These are phyloP conservation scores for Drosophila conformis DNA, from an alignment of 2,888 invertebrate species.

Conservation along the genomic window DNA sequence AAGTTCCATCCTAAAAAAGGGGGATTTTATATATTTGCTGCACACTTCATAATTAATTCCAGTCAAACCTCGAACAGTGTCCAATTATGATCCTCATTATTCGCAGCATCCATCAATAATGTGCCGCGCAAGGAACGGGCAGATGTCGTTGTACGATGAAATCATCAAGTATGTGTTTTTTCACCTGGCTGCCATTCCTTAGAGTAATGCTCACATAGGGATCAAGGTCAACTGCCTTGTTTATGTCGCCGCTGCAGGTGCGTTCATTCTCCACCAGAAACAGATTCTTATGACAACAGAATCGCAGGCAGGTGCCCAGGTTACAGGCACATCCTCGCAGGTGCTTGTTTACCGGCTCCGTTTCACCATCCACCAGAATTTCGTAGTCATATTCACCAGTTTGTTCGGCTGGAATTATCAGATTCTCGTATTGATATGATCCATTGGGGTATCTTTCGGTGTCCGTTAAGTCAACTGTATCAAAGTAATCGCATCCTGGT, in stretches of 20 bases:
- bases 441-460: conserved; percentile 50
- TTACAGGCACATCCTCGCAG: conserved; percentile 74
- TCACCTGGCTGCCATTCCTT: conserved; percentile 7
- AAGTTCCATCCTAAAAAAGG: conserved; percentile 33
- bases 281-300: conserved; percentile 62
- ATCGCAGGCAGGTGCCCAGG: conserved; percentile 78
- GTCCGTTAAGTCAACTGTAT: conserved; percentile 65
- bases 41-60: no score
- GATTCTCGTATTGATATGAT: conserved; percentile 60
- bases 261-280: conserved; percentile 1
- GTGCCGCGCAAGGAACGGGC: conserved; percentile 42
- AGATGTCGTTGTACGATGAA: conserved; percentile 42
- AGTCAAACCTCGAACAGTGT: conserved; percentile 37
- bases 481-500: conserved; percentile 62
- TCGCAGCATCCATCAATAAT: conserved; percentile 24
- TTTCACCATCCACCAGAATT: conserved; percentile 23
- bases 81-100: conserved; percentile 32
- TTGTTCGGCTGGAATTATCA: conserved; percentile 58
- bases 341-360: conserved; percentile 30
- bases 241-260: conserved; percentile 17
- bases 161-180: conserved; percentile 19
- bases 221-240: neutral
- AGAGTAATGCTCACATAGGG: conserved; percentile 35
- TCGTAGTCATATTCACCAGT: conserved; percentile 59
- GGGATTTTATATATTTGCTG: neutral